Percentiles rank a stretch among this genome's conserved stretches.
These are phyloP conservation scores for Falco peregrinus DNA, from an alignment of 2,797 vertebrate genomes.

Conservation along the genomic window DNA sequence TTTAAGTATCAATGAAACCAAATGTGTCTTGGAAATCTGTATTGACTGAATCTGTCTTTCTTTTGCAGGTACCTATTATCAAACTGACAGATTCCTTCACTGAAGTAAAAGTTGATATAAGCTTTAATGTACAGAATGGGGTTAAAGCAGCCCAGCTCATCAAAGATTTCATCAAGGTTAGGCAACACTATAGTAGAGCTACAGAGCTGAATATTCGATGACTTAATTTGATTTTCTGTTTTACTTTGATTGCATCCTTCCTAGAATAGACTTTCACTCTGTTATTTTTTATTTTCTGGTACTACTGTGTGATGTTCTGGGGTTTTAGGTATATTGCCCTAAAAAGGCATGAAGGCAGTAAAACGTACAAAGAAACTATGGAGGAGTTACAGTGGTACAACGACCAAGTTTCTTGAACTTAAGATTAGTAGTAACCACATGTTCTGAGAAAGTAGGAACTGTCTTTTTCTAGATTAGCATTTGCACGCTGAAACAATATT, in stretches of 20 bases:
- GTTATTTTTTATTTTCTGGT: not conserved
- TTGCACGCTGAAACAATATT: too few species aligned
- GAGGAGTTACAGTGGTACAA: not conserved
- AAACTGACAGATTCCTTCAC: conserved; percentile 96
- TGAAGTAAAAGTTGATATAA: conserved; percentile 99
- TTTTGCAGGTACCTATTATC: conserved; percentile 94
- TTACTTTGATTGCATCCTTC: not conserved
- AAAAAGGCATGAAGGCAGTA: not conserved
- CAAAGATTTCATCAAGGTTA: conserved; percentile 97
- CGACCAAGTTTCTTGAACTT: not conserved
- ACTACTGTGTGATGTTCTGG: not conserved
- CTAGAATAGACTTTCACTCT: not conserved
- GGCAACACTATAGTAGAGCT: not conserved
- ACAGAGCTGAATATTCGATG: not conserved
- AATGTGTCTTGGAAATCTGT: not conserved
- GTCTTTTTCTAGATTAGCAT: not conserved
- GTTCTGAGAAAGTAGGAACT: not conserved
- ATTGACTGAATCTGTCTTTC: conserved; percentile 7
- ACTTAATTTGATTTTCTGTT: not conserved
- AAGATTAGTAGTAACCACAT: not conserved
- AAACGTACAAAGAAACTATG: not conserved
- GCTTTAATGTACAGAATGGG: conserved; percentile 97
- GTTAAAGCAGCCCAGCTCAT: conserved; percentile 95
- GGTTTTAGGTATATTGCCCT: not conserved
- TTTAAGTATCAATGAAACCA: not conserved